Evolutionary conservation across 2,888 invertebrate genomes (phyloP).

Genomic region (Nysson spinosus): DNA sequence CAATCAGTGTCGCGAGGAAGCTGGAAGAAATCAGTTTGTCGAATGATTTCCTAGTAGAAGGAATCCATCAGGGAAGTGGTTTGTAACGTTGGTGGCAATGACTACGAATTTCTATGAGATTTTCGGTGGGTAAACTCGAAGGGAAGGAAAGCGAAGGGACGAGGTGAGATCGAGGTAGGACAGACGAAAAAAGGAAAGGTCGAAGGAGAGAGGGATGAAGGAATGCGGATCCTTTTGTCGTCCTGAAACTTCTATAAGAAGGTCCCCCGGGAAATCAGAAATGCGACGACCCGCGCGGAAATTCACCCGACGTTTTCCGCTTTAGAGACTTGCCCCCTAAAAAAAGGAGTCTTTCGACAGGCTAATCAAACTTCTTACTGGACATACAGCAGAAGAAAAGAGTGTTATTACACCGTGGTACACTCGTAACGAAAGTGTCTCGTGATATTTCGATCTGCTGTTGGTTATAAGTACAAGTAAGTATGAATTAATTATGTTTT

Average conservation of each 20-base stretch:
- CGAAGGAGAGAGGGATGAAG: neutral
- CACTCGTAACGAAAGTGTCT: no score
- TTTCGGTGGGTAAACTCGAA: neutral
- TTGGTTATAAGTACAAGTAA: no score
- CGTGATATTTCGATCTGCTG: no score
- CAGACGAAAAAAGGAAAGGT: neutral
- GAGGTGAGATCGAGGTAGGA: neutral
- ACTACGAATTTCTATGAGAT: neutral
- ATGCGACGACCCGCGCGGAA: constrained; percentile 21
- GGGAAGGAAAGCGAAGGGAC: neutral
- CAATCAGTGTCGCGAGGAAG: no score
- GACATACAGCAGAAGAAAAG: no score
- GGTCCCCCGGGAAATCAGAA: constrained; percentile 29
- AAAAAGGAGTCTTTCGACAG: neutral
- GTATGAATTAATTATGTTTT: no score
- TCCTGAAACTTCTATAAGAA: constrained; percentile 11
- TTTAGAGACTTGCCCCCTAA: constrained; percentile 3
- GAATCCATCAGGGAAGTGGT: no score
- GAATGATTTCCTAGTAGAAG: no score
- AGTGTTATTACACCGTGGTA: no score
- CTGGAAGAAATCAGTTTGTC: no score
- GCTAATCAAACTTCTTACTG: constrained; percentile 2
- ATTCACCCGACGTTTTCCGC: constrained; percentile 2
- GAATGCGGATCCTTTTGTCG: constrained; percentile 11
- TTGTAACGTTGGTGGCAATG: no score